phyloP scores from a whole-genome alignment of 2,797 vertebrate genomes.

The Ctenochaetus hawaiiensis region DNA sequence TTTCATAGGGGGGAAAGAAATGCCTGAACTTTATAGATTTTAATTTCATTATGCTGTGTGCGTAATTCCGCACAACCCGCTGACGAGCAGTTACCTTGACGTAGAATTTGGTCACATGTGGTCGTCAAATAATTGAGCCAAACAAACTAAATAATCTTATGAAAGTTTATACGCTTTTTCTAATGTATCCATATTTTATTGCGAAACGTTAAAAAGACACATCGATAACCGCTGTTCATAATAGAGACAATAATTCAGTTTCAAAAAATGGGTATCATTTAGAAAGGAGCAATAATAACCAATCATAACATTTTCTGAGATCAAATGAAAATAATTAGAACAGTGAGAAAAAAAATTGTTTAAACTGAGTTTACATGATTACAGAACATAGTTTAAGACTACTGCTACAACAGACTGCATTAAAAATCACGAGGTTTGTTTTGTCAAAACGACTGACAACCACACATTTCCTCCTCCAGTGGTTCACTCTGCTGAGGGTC shows the following conservation, averaged over 20 bases:
- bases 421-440: background rate
- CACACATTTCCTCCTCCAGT: constrained; percentile 67
- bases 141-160: background rate
- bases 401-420: background rate
- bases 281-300: background rate
- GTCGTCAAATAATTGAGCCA: background rate
- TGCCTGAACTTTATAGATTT: too few relatives aligned
- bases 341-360: background rate
- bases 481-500: constrained; percentile 90
- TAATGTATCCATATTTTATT: background rate
- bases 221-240: background rate
- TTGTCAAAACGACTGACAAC: background rate
- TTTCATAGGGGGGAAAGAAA: too few relatives aligned
- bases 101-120: background rate
- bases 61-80: background rate
- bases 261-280: background rate
- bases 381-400: background rate
- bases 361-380: background rate
- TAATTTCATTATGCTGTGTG: background rate
- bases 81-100: background rate
- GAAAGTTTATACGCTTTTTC: background rate
- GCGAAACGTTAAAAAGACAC: background rate
- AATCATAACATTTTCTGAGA: background rate
- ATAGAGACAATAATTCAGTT: background rate
- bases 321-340: background rate